Evolutionary conservation across 2,888 invertebrate species (phyloP).

Genomic region (Apomyelois bistriatella): DNA sequence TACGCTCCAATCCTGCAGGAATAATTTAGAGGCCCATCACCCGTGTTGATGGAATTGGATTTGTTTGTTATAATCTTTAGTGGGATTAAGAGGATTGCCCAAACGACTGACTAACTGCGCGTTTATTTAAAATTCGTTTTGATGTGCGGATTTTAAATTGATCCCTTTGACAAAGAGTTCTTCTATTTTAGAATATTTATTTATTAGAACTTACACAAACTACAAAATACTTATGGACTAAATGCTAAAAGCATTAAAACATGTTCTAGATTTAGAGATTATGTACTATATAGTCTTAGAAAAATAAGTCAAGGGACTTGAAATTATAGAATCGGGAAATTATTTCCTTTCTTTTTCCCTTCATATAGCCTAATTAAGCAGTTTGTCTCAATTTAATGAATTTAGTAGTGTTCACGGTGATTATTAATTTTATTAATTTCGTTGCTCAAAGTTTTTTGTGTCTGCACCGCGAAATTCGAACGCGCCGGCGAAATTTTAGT

Average conservation of each 20-base stretch:
- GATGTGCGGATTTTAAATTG: background rate
- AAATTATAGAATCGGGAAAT: too few species aligned
- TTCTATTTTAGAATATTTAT: too few species aligned
- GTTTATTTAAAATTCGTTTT: background rate
- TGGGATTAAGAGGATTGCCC: constrained; percentile 25
- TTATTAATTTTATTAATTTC: background rate
- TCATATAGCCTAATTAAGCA: background rate
- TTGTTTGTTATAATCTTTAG: constrained; percentile 45
- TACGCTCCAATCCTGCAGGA: constrained; percentile 28
- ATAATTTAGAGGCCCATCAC: constrained; percentile 35
- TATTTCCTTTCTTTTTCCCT: background rate
- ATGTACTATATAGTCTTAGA: too few species aligned
- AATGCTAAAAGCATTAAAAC: too few species aligned
- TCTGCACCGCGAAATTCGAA: background rate
- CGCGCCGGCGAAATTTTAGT: constrained; percentile 5
- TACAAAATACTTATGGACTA: too few species aligned
- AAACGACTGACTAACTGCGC: background rate
- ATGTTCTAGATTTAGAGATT: too few species aligned
- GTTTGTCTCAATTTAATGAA: background rate
- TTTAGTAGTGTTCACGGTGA: background rate
- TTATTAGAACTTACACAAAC: too few species aligned
- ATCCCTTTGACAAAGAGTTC: background rate
- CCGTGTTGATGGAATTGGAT: constrained; percentile 34
- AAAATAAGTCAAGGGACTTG: too few species aligned
- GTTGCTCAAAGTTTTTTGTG: constrained; percentile 7